Base-by-base conservation (phyloP, 2,113 vertebrate species). In the Anhinga rufa region DNA sequence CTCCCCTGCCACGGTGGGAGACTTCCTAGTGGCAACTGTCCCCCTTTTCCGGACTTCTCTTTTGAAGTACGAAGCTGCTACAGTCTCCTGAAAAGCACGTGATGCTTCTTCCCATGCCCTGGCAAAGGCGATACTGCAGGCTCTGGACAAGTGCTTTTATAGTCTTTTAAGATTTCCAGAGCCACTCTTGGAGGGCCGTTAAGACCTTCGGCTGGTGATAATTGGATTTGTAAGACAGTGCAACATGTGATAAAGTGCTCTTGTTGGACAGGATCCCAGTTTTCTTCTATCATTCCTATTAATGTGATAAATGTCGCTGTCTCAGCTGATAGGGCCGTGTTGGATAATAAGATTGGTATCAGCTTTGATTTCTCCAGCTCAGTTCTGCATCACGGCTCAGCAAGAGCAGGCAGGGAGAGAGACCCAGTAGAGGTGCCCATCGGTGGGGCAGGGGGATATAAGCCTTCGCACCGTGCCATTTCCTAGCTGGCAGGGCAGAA, bases 271-370 rank as follows among this genome's bases (percentile, higher is more conserved):
- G 94, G 94, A 95, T 98, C 98, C 98, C 98, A 97, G 98, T 97
- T 97, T 98, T 97, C 97, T 96, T 97, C 98, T 96, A 95, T 96
- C 98, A 97, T 98, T 98, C 91, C 97, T 98, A 98, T 98, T 98
- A 98, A 98, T 98, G 98, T 98, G 98, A 98, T 98, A 98, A 98
- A 98, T 98, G 98, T 97, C 85, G 86, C 98, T 98, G 98, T 98
- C 98, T 97, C 96, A 92, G 97, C 96, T 97, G 98, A 98, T 98
- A 97, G 97, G 97, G 48, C 97, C 91, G 78, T 97, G 96, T 98
- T 98, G 98, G 98, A 97, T 98, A 98, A 98, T 98, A 96, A 98
- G 97, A 98, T 97, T 98, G 97, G 97, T 97, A 97, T 97, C 97
- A 95, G 93, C 95, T 98, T 97, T 96, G 97, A 98, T 97, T 97